These are phyloP conservation scores for Daubentonia madagascariensis DNA, from an alignment of 2,113 vertebrate species.

Conservation along the genomic window DNA sequence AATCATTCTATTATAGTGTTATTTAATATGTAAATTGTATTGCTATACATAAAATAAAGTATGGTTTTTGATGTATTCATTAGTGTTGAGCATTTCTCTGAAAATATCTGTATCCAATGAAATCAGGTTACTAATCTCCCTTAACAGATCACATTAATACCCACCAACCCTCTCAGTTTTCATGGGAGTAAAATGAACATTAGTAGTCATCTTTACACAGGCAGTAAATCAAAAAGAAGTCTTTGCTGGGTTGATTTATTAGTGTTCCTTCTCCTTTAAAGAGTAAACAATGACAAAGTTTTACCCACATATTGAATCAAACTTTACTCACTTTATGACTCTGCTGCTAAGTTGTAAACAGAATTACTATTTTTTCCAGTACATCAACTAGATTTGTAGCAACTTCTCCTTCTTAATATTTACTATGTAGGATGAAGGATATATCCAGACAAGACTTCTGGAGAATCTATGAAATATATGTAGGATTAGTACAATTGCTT, in stretches of 20 bases:
- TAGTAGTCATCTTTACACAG: neutral
- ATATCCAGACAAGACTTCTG: neutral
- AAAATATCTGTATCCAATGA: neutral
- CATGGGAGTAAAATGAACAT: neutral
- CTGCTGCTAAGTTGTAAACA: neutral
- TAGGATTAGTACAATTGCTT: neutral
- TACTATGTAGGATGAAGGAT: neutral
- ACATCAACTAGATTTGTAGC: neutral
- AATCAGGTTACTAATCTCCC: neutral
- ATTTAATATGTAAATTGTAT: slow-evolving; percentile 99
- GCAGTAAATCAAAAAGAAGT: neutral
- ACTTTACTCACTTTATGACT: neutral
- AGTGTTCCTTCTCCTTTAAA: neutral
- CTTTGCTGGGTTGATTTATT: neutral
- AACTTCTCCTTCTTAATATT: neutral
- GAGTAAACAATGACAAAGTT: neutral
- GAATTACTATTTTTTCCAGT: neutral
- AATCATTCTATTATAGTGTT: slow-evolving; percentile 99
- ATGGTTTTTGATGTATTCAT: slow-evolving; percentile 98
- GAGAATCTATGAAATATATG: neutral
- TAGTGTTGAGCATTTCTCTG: slow-evolving; percentile 59
- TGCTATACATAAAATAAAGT: slow-evolving; percentile 99
- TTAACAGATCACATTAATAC: neutral
- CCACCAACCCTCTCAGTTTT: neutral
- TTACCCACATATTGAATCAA: neutral